Evolutionary conservation across 1,140 invertebrate genomes (phyloP), one percentile per base, ranked within the genome.

Genomic region (Drosophila miranda): DNA sequence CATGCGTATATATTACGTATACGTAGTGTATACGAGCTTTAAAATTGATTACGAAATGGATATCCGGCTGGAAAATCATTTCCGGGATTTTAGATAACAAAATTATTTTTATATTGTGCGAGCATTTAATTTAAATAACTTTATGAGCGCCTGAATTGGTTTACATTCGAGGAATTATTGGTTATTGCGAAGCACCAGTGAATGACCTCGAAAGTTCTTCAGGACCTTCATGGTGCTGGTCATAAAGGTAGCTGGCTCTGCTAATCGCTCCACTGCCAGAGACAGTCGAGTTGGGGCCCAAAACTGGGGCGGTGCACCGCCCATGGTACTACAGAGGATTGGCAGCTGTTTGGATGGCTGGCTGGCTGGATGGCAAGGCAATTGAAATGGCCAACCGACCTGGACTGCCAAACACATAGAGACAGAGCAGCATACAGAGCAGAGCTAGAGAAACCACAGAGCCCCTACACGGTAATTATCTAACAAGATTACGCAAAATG

Each of bases 391-490:
- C 64, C 62, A 26, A 67, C 64, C 64, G n/a, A 68, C 50, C 62
- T 67, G 62, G 48, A 51, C 62, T 7, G 34, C 43, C 34, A 66
- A 41, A 46, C 26, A 34, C 13, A 14, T 1, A 21, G 19, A 23
- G 6, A 14, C 19, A 16, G 4, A 45, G 28, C 8, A 1, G 1
- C 28, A 28, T 2, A 28, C 26, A 16, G 43, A 38, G 14, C 26
- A 16, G 43, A 38, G 14, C 67, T 68, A 19, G 42, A 28, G 30
- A 14, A 68, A 68, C 64, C 64, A 44, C 64, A 67, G 44, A 38
- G 64, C 67, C 64, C 64, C 64, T 68, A 68, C 64, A 68, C 64
- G 64, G 64, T 68, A 68, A 68, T 68, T 68, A 68, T 68, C 64
- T 68, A 68, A 68, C 64, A 68, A 68, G 64, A 68, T 68, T 68